phyloP scores from a whole-genome alignment of 2,797 vertebrate species.

The Protosalanx chinensis region DNA sequence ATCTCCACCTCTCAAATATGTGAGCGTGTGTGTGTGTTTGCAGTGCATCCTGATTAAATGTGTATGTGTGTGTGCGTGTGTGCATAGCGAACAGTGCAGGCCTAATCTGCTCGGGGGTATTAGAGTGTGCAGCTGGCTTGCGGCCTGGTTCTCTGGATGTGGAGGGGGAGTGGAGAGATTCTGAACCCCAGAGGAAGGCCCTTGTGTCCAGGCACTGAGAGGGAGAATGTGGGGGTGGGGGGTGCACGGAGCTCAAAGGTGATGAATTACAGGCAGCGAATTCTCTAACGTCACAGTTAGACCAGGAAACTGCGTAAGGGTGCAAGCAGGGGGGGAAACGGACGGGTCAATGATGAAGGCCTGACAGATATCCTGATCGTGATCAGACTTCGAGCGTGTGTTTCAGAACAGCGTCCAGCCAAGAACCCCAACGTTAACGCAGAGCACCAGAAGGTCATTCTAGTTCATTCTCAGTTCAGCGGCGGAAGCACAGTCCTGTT shows the following conservation, averaged over 20 bases:
- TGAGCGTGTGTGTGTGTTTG: not conserved
- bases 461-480: not conserved
- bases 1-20: not conserved
- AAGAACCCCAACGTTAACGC: not conserved
- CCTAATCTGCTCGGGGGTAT: conserved; percentile 25
- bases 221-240: not conserved
- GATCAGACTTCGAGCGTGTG: too few species aligned
- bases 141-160: conserved; percentile 2
- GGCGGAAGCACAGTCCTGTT: not conserved
- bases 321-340: not conserved
- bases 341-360: not conserved
- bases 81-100: not conserved
- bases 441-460: not conserved
- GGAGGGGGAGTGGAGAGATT: not conserved
- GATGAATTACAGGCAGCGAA: conserved; percentile 2
- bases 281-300: not conserved
- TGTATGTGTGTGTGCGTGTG: not conserved
- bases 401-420: too few species aligned
- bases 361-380: not conserved
- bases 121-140: conserved; percentile 6
- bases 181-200: not conserved
- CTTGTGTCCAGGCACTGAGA: not conserved
- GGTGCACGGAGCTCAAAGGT: not conserved
- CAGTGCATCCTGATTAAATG: not conserved
- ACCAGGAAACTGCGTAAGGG: not conserved